Base-by-base conservation (phyloP, 2,888 invertebrate genomes). In the Chouioia cunea region DNA sequence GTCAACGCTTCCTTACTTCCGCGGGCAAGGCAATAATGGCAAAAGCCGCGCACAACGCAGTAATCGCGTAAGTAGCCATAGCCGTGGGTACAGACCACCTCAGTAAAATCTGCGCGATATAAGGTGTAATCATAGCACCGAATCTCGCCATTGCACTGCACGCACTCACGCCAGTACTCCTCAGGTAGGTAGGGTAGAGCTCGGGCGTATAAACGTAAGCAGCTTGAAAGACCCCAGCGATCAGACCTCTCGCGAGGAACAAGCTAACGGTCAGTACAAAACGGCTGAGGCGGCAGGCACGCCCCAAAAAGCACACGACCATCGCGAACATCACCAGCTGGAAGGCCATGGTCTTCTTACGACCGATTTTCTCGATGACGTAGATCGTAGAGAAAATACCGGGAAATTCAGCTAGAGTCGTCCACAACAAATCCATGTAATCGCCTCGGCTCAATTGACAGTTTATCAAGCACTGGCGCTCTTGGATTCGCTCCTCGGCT, bases 141-240 rank as follows among this genome's bases (percentile, higher is more conserved):
- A 97, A 88, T 53, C 97, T 87, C 0, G 97, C 97, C 88, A 96
- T 93, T 0, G 94, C 93, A 78, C 96, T 96, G 82, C 96, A 96
- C 0, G 94, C 93, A 6, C 97, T 97, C n/a, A 97, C 93, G 0
- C 97, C 97, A 4, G 96, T 91, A 1, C 97, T 93, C 67, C 97
- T 87, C 58, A 97, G 86, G 20, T 95, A 93, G 0, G 96, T 96
- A 0, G 97, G 97, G 83, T 97, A 97, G 3, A 96, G 94, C 90
- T 97, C 97, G 8, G 97, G 97, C 6, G 97, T 97, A 82, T 97
- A 97, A 4, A 97, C 96, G 81, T 97, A 97, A 0, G 96, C 96
- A 0, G 96, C 96, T 89, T 97, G 97, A 84, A 97, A 97, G 1
- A 97, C 91, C 0, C 97, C 97, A 20, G 97, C 96, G 78, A 97